Evolutionary conservation across 2,888 invertebrate genomes (phyloP).

Genomic region (Lasioglossum figueresi): DNA sequence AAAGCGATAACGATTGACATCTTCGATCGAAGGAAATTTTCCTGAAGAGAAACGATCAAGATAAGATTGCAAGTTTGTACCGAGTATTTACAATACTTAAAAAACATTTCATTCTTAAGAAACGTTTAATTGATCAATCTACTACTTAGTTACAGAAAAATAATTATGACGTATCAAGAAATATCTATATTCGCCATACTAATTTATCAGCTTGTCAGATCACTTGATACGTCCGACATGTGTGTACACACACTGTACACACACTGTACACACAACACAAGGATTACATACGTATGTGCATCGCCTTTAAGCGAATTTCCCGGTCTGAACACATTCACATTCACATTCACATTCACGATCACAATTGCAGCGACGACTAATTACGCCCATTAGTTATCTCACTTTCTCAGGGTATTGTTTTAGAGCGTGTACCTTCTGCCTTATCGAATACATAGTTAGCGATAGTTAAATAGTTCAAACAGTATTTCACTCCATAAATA

Average conservation of each 20-base stretch:
- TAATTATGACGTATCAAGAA: background rate
- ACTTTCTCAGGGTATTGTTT: slow-evolving; percentile 21
- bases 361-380: background rate
- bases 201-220: slow-evolving; percentile 10
- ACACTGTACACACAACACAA: too few relatives aligned
- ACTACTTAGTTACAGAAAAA: background rate
- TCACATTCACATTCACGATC: background rate
- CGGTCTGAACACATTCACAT: background rate
- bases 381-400: slow-evolving; percentile 7
- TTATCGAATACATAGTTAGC: slow-evolving; percentile 12
- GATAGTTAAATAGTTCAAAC: background rate
- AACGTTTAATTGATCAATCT: background rate
- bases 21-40: background rate
- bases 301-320: background rate
- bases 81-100: background rate
- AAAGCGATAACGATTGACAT: background rate
- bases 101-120: background rate
- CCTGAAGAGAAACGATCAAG: background rate
- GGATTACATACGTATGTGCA: background rate
- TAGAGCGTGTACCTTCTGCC: background rate
- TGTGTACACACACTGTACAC: too few relatives aligned
- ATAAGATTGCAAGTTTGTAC: background rate
- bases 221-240: background rate
- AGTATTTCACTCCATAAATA: background rate
- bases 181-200: background rate